phyloP scores from a whole-genome alignment of 2,888 invertebrate genomes.

The Diarsia rubi region DNA sequence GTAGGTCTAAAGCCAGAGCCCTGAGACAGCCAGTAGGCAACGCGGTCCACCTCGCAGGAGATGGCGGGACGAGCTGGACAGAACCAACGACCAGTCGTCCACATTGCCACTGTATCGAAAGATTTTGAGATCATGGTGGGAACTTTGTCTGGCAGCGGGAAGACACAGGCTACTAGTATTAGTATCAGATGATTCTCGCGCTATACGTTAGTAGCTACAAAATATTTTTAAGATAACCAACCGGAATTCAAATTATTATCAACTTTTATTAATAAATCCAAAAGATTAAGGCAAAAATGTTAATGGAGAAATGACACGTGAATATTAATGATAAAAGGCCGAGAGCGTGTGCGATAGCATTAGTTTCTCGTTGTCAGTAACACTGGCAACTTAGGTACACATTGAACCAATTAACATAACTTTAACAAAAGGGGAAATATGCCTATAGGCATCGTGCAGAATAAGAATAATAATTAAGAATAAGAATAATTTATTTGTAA shows the following conservation, averaged over 20 bases:
- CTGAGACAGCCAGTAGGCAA: not conserved
- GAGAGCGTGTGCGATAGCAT: not conserved
- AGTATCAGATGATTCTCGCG: too few relatives aligned
- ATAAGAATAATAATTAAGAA: too few relatives aligned
- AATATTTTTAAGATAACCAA: conserved; percentile 17
- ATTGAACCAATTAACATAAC: not conserved
- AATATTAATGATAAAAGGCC: conserved; percentile 8
- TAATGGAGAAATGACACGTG: conserved; percentile 21
- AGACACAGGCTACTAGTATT: not conserved
- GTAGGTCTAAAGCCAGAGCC: too few relatives aligned
- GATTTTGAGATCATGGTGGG: not conserved
- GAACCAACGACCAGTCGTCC: not conserved
- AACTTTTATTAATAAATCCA: conserved; percentile 27
- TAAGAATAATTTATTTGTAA: too few relatives aligned
- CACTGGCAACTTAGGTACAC: not conserved
- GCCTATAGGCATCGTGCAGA: too few relatives aligned
- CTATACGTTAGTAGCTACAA: not conserved
- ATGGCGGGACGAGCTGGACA: not conserved
- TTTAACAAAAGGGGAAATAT: too few relatives aligned
- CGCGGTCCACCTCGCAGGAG: not conserved
- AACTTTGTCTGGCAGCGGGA: not conserved
- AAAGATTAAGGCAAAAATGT: conserved; percentile 28
- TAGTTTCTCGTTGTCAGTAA: not conserved
- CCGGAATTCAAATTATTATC: conserved; percentile 41
- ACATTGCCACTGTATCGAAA: not conserved